A percentile compares a stretch with the other conserved stretches of the same genome.
Conservation (phyloP, 2,113 vertebrate species). For the Thryonomys swinderianus region DNA sequence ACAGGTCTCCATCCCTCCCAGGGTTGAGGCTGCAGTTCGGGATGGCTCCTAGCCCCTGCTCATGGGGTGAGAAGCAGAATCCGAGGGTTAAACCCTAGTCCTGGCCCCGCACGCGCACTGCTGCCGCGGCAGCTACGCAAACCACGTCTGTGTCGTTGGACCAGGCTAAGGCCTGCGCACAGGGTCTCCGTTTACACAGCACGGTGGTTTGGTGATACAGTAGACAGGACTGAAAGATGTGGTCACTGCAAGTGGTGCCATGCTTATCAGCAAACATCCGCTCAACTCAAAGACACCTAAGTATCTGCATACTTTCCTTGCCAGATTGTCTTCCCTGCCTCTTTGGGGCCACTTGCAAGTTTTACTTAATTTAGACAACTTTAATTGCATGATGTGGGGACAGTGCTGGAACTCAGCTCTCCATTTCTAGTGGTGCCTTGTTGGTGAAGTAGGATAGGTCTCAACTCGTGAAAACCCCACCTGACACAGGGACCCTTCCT, state of each 20-base stretch:
- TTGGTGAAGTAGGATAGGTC: neutral
- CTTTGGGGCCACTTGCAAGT: neutral
- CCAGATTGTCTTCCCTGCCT: neutral
- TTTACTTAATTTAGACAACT: neutral
- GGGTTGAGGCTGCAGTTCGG: constrained; percentile 90
- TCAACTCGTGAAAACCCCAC: neutral
- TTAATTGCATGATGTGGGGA: neutral
- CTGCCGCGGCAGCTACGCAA: constrained; percentile 41
- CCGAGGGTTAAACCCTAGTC: constrained; percentile 89
- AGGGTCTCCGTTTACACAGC: constrained; percentile 67
- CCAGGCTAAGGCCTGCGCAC: constrained; percentile 73
- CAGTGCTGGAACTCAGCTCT: neutral
- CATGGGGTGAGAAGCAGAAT: constrained; percentile 91
- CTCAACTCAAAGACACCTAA: neutral
- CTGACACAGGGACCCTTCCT: neutral
- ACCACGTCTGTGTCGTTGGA: constrained; percentile 69
- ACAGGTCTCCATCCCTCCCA: constrained; percentile 92
- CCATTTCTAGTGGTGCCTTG: neutral
- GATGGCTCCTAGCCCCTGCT: constrained; percentile 91
- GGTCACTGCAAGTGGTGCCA: neutral
- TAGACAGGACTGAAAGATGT: constrained; percentile 43
- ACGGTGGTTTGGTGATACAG: constrained; percentile 77
- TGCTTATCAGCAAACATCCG: neutral
- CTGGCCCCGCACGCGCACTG: constrained; percentile 80
- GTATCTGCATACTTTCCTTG: neutral